Evolutionary conservation across 2,797 vertebrate species (phyloP).

Genomic region (Pipistrellus nathusii): DNA sequence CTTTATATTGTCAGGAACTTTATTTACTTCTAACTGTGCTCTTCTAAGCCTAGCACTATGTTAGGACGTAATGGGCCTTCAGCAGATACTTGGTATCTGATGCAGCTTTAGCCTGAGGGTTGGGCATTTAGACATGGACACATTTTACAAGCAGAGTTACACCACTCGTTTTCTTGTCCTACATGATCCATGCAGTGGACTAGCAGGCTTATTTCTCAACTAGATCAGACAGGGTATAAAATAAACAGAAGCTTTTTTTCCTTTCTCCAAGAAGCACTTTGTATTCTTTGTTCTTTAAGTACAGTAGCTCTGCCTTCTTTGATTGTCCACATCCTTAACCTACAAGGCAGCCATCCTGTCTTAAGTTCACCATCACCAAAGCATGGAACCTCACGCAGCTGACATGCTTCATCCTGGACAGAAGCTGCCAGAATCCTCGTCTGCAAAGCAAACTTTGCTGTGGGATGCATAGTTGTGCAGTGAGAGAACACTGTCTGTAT

Average conservation of each 20-base stretch:
- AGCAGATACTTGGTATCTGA: background rate
- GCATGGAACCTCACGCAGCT: conserved; percentile 67
- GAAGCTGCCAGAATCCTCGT: conserved; percentile 66
- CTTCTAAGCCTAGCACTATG: background rate
- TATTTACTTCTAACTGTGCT: background rate
- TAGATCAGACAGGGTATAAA: background rate
- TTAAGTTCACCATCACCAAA: conserved; percentile 31
- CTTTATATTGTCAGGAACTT: background rate
- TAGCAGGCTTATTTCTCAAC: background rate
- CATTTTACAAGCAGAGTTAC: background rate
- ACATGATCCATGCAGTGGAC: background rate
- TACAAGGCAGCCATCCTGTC: background rate
- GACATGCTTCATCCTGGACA: conserved; percentile 66
- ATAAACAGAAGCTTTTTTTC: conserved; percentile 34
- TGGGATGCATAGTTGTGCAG: conserved; percentile 74
- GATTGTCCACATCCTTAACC: background rate
- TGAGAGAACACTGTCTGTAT: conserved; percentile 78
- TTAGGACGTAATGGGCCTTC: background rate
- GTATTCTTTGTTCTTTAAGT: background rate
- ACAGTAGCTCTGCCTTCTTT: conserved; percentile 41
- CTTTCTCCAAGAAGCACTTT: background rate
- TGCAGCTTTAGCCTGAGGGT: background rate
- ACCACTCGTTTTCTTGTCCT: background rate
- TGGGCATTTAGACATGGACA: background rate
- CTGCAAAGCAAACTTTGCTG: conserved; percentile 28